Percentiles rank a stretch among this genome's conserved stretches.
These are phyloP conservation scores for Crambe crambe DNA, from an alignment of 37 sponge, comb jelly and placozoan genomes.

Conservation along the genomic window DNA sequence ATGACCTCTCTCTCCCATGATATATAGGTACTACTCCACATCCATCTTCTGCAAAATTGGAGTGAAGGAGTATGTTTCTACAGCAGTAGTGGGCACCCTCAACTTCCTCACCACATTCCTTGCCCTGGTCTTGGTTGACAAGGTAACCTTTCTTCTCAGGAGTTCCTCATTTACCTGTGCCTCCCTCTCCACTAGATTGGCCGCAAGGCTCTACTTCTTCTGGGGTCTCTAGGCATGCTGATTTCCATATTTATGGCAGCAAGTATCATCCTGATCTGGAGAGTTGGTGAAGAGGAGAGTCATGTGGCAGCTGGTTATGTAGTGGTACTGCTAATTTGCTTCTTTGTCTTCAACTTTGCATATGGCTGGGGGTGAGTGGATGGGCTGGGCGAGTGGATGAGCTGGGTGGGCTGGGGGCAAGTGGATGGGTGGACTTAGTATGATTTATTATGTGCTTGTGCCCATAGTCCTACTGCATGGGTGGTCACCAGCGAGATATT, in stretches of 20 bases:
- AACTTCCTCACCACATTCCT: constrained; percentile 75
- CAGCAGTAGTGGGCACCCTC: constrained; percentile 67
- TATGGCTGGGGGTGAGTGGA: constrained; percentile 72
- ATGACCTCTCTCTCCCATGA: background rate
- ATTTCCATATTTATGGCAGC: constrained; percentile 40
- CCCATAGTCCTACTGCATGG: constrained; percentile 63
- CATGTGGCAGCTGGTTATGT: constrained; percentile 38
- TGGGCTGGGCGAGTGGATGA: background rate
- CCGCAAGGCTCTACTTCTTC: constrained; percentile 63
- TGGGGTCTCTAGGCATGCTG: constrained; percentile 65
- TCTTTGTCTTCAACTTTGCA: constrained; percentile 83
- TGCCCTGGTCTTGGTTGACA: constrained; percentile 65
- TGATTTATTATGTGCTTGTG: background rate
- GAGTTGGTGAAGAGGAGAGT: constrained; percentile 16
- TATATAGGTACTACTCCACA: constrained; percentile 80
- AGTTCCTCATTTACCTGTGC: background rate
- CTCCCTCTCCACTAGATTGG: constrained; percentile 45
- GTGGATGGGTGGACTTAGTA: background rate
- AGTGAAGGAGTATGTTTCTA: constrained; percentile 56
- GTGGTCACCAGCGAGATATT: constrained; percentile 86
- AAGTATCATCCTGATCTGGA: constrained; percentile 21
- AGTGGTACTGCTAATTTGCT: constrained; percentile 47
- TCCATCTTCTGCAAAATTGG: constrained; percentile 50
- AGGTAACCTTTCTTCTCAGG: constrained; percentile 18
- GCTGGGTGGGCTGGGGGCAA: background rate